A percentile compares a stretch with the other conserved stretches of the same genome.
Conservation (phyloP, 2,113 vertebrate genomes). For the Hemiscyllium ocellatum region DNA sequence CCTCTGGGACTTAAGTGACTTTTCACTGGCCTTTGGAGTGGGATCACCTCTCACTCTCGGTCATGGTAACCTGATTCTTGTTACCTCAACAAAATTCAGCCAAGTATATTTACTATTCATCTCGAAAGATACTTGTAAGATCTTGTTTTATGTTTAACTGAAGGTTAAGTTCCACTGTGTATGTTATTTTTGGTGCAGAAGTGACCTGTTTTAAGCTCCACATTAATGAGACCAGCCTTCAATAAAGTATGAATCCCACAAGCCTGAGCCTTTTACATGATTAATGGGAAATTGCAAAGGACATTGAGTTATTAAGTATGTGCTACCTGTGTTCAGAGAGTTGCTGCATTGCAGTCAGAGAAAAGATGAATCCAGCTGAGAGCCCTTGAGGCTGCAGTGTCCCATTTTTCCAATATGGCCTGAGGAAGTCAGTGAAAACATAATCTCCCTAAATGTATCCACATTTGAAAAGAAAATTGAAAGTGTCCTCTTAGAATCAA, state of each 20-base stretch:
- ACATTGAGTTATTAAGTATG: slow-evolving; percentile 41
- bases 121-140: not conserved
- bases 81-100: not conserved
- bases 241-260: slow-evolving; percentile 44
- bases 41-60: not conserved
- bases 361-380: slow-evolving; percentile 30
- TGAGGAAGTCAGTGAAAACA: not conserved
- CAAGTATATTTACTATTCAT: not conserved
- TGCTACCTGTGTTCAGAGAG: slow-evolving; percentile 44
- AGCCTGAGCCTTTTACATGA: slow-evolving; percentile 48
- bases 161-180: not conserved
- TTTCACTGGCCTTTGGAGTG: not conserved
- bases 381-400: slow-evolving; percentile 1
- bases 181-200: slow-evolving; percentile 33
- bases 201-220: slow-evolving; percentile 42
- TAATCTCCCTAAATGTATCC: not conserved
- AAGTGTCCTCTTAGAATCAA: not conserved
- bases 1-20: too few species aligned
- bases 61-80: not conserved
- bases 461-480: not conserved
- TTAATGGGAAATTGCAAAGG: slow-evolving; percentile 50
- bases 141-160: not conserved
- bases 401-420: not conserved
- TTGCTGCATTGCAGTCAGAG: slow-evolving; percentile 51
- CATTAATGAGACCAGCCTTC: slow-evolving; percentile 43